A percentile compares a stretch with the other conserved stretches of the same genome.
These are phyloP conservation scores for Phataginus tetradactyla DNA, from an alignment of 2,797 vertebrate species.

Conservation along the genomic window DNA sequence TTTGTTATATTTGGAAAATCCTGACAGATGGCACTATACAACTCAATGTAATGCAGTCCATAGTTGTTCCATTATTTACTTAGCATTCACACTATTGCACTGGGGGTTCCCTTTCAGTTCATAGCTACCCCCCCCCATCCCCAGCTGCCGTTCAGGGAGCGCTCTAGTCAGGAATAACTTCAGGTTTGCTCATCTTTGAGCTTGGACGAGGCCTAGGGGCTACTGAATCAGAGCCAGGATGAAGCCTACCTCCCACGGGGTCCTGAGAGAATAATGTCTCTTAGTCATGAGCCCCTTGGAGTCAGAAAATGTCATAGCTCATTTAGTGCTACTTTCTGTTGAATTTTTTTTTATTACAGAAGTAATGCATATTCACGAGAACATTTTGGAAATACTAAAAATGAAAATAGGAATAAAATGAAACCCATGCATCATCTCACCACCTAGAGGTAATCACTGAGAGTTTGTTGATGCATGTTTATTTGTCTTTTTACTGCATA, in stretches of 20 bases:
- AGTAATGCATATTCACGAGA: conserved; percentile 39
- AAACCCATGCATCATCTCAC: conserved; percentile 47
- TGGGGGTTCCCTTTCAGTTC: background rate
- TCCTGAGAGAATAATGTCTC: background rate
- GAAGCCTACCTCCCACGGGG: background rate
- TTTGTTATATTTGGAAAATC: conserved; percentile 18
- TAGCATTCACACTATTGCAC: background rate
- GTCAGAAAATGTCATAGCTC: background rate
- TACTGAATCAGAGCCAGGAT: background rate
- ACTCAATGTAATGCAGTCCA: background rate
- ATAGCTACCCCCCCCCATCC: background rate
- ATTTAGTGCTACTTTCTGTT: conserved; percentile 16
- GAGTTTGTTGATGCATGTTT: background rate
- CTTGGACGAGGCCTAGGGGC: background rate
- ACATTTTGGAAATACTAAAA: conserved; percentile 46
- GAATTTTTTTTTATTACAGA: background rate
- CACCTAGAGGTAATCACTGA: background rate
- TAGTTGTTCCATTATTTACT: background rate
- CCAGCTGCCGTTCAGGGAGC: background rate
- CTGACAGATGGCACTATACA: background rate
- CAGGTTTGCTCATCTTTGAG: background rate
- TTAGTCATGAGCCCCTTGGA: background rate
- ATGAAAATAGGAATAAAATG: conserved; percentile 60
- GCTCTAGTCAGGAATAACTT: background rate
- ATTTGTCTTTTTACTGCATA: background rate